Evolutionary conservation across 2,797 vertebrate genomes (phyloP).

Genomic region (Microctenopoma lineatum): DNA sequence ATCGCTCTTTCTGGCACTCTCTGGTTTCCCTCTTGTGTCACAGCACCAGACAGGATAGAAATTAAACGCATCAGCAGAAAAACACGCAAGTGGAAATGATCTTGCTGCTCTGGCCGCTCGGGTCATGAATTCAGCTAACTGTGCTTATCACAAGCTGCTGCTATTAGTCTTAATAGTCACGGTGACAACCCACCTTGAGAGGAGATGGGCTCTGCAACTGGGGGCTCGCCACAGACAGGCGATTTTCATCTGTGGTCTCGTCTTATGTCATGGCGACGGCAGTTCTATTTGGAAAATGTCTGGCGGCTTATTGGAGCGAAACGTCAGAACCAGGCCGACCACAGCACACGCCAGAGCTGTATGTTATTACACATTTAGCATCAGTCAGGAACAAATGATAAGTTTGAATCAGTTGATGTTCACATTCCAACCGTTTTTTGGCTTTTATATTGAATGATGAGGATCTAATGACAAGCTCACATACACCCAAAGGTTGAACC

Average conservation of each 20-base stretch:
- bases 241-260: slow-evolving; percentile 66
- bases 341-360: slow-evolving; percentile 48
- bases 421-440: slow-evolving; percentile 26
- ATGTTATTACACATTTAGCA: slow-evolving; percentile 54
- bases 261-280: slow-evolving; percentile 56
- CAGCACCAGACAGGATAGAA: slow-evolving; percentile 69
- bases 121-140: slow-evolving; percentile 80
- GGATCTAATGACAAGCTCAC: slow-evolving; percentile 1
- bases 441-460: background rate
- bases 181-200: slow-evolving; percentile 62
- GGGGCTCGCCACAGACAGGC: slow-evolving; percentile 60
- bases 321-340: slow-evolving; percentile 44
- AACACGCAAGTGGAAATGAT: slow-evolving; percentile 80
- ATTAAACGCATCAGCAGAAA: slow-evolving; percentile 80
- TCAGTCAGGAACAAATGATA: slow-evolving; percentile 65
- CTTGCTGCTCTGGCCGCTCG: slow-evolving; percentile 53
- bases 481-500: background rate
- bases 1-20: slow-evolving; percentile 53
- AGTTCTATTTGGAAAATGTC: slow-evolving; percentile 45
- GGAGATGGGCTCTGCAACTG: slow-evolving; percentile 58
- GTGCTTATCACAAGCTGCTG: slow-evolving; percentile 69
- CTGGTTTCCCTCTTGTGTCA: slow-evolving; percentile 58
- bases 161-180: slow-evolving; percentile 79
- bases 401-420: slow-evolving; percentile 52
- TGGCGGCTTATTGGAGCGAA: slow-evolving; percentile 55